Conservation (phyloP, 2,797 vertebrate genomes). For the Leptatherina wallacei region DNA sequence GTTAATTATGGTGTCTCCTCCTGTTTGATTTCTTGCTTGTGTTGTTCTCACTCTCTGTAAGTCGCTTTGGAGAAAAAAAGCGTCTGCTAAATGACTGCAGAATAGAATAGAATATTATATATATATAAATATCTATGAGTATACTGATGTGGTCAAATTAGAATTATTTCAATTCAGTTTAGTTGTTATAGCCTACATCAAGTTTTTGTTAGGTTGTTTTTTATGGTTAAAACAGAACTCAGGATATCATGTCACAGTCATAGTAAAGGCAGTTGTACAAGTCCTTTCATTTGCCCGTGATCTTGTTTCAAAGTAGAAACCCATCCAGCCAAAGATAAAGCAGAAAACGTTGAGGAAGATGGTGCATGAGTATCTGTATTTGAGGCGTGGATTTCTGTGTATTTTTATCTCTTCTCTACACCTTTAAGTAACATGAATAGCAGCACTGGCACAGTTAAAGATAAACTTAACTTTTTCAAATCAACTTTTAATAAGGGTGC, state of each 20-base stretch:
- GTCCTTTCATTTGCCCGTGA: constrained; percentile 21
- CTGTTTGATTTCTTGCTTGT: no score
- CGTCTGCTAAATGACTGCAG: no score
- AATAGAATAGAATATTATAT: no score
- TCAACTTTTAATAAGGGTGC: constrained; percentile 41
- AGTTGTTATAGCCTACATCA: no score
- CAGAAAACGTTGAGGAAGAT: constrained; percentile 21
- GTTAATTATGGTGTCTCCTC: no score
- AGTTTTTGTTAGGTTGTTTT: no score
- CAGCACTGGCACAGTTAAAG: neutral
- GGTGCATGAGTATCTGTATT: constrained; percentile 7
- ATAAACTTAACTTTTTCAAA: constrained; percentile 41
- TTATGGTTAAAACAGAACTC: no score
- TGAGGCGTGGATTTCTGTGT: constrained; percentile 17
- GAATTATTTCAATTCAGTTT: no score
- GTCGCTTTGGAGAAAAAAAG: no score
- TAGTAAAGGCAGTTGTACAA: neutral
- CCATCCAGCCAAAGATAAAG: constrained; percentile 10
- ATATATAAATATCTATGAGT: no score
- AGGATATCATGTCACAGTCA: neutral
- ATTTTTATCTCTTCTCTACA: constrained; percentile 17
- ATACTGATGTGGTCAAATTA: no score
- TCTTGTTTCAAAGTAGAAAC: constrained; percentile 31
- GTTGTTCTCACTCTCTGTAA: no score
- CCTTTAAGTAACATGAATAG: constrained; percentile 42